These are phyloP conservation scores for Heteractis magnifica DNA, from an alignment of 92 coral and sea anemone species.

Conservation along the genomic window DNA sequence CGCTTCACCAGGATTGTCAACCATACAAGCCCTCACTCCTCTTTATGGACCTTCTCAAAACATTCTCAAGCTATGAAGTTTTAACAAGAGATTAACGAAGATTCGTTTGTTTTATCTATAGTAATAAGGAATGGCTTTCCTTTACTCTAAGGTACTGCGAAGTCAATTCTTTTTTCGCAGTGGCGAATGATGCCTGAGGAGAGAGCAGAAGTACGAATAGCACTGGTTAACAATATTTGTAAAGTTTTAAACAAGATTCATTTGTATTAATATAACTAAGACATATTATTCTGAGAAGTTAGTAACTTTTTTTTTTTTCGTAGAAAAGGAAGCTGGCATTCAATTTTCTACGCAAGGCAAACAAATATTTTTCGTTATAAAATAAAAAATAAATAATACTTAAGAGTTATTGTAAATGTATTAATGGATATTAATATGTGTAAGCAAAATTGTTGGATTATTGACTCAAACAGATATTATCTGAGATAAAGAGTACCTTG, in stretches of 20 bases:
- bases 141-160: too few relatives aligned
- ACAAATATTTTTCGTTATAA: background rate
- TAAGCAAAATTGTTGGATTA: too few relatives aligned
- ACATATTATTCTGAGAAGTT: background rate
- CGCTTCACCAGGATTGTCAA: slow-evolving; percentile 67
- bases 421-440: background rate
- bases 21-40: slow-evolving; percentile 59
- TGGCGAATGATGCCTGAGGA: too few relatives aligned
- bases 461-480: too few relatives aligned
- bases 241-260: background rate
- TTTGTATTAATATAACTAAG: background rate
- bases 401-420: background rate
- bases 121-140: too few relatives aligned
- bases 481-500: too few relatives aligned
- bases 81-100: background rate
- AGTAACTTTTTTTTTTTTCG: background rate
- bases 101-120: background rate
- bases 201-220: background rate
- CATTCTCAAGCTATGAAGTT: background rate
- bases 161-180: too few relatives aligned
- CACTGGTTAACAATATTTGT: background rate
- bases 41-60: slow-evolving; percentile 71
- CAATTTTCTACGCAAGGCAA: background rate
- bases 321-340: background rate
- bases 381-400: background rate